These are phyloP conservation scores for Aspidiotus destructor DNA, from an alignment of 2,888 invertebrate genomes.

Conservation along the genomic window DNA sequence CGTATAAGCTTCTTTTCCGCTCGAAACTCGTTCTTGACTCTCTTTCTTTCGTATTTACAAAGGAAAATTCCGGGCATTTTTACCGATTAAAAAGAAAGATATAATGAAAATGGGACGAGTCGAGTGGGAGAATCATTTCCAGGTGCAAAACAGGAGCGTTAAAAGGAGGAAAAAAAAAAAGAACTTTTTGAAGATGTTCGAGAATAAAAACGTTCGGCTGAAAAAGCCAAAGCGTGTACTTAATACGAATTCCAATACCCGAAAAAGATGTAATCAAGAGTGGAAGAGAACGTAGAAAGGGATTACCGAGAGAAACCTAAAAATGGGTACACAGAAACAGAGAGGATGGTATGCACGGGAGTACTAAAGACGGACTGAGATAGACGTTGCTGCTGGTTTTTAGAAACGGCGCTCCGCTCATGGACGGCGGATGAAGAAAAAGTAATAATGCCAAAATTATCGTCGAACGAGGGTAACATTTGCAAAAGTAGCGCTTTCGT, in stretches of 20 bases:
- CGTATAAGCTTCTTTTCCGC: too few relatives aligned
- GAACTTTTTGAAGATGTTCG: neutral
- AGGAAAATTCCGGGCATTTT: too few relatives aligned
- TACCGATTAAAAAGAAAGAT: too few relatives aligned
- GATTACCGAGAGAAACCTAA: too few relatives aligned
- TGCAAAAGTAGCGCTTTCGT: constrained; percentile 30
- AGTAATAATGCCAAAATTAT: constrained; percentile 32
- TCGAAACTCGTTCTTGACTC: too few relatives aligned
- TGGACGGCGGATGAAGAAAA: constrained; percentile 22
- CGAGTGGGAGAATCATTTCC: too few relatives aligned
- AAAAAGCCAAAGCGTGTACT: constrained; percentile 1
- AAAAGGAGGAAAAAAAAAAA: neutral
- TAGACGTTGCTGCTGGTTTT: neutral
- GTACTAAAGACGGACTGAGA: neutral
- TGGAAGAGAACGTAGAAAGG: neutral
- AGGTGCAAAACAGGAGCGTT: too few relatives aligned
- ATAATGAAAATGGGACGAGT: too few relatives aligned
- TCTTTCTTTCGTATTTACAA: too few relatives aligned
- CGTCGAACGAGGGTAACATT: constrained; percentile 32
- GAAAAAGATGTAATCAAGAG: constrained; percentile 4
- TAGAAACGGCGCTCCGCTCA: neutral
- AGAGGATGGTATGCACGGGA: neutral
- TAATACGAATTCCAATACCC: constrained; percentile 4
- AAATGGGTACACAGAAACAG: too few relatives aligned
- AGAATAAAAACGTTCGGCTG: neutral